Base-by-base conservation (phyloP, 2,113 vertebrate species). In the Psittacula cyanocephala region DNA sequence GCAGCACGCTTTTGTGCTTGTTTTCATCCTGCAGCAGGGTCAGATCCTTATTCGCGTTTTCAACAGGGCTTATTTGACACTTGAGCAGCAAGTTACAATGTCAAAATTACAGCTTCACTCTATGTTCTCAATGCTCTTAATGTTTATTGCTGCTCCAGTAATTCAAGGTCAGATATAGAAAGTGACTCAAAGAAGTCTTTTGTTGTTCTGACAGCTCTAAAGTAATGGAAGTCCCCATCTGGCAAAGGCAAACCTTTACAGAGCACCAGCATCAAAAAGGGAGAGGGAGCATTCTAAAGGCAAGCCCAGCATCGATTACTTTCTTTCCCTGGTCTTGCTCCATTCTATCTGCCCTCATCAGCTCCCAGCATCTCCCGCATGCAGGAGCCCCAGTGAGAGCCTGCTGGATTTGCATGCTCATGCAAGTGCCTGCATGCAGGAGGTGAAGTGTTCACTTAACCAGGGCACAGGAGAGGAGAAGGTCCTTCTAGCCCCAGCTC, bases 121-220 rank as follows among this genome's bases (percentile, higher is more conserved):
- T 3, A 0, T 7, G 39, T 71, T 90, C 22, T 27, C 23, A 0
- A 46, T 63, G 60, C 35, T 80, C 43, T 71, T 52, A 6, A 17
- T 39, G 64, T 82, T 94, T 70, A 50, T 60, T 83, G 95, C 90
- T 86, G 88, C 60, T 81, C 43, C 49, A 41, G 76, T 47, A 79
- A 86, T 78, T 94, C 82, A 86, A 78, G 90, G 90, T 81, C 47
- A 75, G 76, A 60, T 63, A 29, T 0, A 70, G 82, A 94, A 71
- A 78, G 53, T 55, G 52, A 83, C 50, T 94, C 55, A 29, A 89
- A 59, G 29, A 17, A 57, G 41, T 35, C 69, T 84, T 89, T 17
- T 89, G 87, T 80, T 88, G 64, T 69, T 83, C 33, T 70, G 75
- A 88, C 27, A 49, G 79, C 78, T 78, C 76, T 72, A 2, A 80